Conservation (phyloP, 1,140 invertebrate genomes). For the Notospermus geniculatus region DNA sequence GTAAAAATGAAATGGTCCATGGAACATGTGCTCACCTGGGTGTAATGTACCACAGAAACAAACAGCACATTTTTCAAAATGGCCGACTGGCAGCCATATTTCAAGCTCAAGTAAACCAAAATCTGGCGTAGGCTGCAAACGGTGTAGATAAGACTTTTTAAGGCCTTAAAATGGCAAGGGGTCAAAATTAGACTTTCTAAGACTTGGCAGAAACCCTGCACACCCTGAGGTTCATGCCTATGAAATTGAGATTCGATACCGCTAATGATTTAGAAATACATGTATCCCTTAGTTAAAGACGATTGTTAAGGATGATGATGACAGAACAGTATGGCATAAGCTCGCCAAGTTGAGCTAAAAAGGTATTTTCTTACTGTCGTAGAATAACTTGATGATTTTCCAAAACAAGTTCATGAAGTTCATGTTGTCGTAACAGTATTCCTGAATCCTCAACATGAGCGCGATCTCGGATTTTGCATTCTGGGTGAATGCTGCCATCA, state of each 20-base stretch:
- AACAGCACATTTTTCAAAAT: not conserved
- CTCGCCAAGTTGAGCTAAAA: not conserved
- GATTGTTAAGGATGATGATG: no score
- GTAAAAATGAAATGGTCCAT: no score
- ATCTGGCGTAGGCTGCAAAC: not conserved
- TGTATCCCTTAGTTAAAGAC: no score
- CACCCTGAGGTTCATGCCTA: no score
- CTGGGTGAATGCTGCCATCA: constrained; percentile 80
- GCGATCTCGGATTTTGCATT: constrained; percentile 81
- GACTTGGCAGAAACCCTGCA: no score
- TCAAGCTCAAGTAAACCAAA: not conserved
- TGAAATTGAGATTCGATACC: no score
- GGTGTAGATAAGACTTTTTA: not conserved
- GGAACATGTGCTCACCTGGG: not conserved
- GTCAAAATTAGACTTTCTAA: no score
- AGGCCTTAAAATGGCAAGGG: no score
- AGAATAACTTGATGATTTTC: constrained; percentile 93
- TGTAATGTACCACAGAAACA: not conserved
- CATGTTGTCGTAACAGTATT: constrained; percentile 98
- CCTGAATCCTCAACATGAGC: constrained; percentile 87
- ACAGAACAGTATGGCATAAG: no score
- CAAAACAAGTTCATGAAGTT: constrained; percentile 98
- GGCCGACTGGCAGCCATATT: no score
- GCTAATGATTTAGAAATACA: no score
- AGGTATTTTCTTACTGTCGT: constrained; percentile 73